These are phyloP conservation scores for Malurus elegans DNA, from an alignment of 2,113 vertebrate genomes.

Conservation along the genomic window DNA sequence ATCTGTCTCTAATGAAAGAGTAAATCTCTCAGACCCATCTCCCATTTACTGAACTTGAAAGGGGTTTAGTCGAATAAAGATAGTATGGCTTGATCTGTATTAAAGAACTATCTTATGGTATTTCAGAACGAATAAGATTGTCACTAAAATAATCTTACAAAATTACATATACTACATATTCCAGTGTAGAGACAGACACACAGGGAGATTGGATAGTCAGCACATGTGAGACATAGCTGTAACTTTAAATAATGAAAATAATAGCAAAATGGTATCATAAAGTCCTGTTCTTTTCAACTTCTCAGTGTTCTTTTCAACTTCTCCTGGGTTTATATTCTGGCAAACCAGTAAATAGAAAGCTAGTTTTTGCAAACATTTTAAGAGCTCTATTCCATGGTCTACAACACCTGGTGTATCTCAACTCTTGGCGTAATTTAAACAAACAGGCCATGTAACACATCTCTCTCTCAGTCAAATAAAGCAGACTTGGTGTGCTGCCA, in stretches of 20 bases:
- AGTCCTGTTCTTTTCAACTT: neutral
- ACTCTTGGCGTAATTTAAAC: slow-evolving; percentile 49
- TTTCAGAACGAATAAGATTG: neutral
- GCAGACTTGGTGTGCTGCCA: slow-evolving; percentile 61
- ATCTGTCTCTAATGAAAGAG: neutral
- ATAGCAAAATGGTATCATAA: neutral
- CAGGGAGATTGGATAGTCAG: neutral
- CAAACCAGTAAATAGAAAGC: slow-evolving; percentile 34
- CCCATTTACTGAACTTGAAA: neutral
- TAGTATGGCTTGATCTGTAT: neutral
- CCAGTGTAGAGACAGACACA: neutral
- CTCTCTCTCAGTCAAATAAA: slow-evolving; percentile 62
- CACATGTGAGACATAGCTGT: neutral
- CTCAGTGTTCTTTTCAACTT: too few species aligned
- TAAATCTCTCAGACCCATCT: neutral
- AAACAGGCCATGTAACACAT: slow-evolving; percentile 50
- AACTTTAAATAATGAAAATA: neutral
- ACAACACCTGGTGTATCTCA: slow-evolving; percentile 56
- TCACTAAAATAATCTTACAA: neutral
- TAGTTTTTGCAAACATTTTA: slow-evolving; percentile 15
- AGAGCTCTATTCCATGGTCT: neutral
- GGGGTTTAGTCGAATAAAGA: neutral
- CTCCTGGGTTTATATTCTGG: neutral
- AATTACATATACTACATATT: neutral
- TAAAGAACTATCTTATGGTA: neutral